These are phyloP conservation scores for Seriola rivoliana DNA, from an alignment of 2,113 vertebrate genomes.

Conservation along the genomic window DNA sequence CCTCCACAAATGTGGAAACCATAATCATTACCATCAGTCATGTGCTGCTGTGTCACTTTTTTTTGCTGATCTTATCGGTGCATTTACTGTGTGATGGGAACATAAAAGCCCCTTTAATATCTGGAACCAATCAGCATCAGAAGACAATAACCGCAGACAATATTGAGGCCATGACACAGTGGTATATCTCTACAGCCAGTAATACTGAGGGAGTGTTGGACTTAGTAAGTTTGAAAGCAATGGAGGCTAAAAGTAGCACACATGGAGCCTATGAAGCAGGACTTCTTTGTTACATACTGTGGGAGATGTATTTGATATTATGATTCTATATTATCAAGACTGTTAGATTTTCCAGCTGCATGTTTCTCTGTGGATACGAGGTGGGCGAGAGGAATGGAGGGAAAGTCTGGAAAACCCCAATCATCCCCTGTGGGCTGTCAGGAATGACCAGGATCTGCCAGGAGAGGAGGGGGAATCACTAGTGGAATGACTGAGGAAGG, in stretches of 20 bases:
- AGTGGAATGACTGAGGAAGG: conserved; percentile 39
- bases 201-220: neutral
- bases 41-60: conserved; percentile 8
- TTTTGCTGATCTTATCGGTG: conserved; percentile 16
- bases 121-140: conserved; percentile 18
- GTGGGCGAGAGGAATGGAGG: conserved; percentile 28
- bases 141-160: neutral
- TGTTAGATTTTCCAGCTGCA: conserved; percentile 42
- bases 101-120: conserved; percentile 18
- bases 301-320: neutral
- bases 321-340: conserved; percentile 25
- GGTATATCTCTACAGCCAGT: neutral
- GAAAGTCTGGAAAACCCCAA: conserved; percentile 73
- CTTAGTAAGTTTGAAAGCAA: conserved; percentile 5
- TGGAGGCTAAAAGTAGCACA: neutral
- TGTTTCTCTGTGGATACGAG: conserved; percentile 15
- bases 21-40: neutral
- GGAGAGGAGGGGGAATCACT: conserved; percentile 59
- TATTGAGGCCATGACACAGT: neutral
- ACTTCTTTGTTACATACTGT: neutral
- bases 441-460: conserved; percentile 77
- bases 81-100: neutral
- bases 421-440: conserved; percentile 64
- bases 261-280: neutral
- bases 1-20: conserved; percentile 13